These are phyloP conservation scores for Ophiothrix spiculata DNA, from an alignment of 35 echinoderm and acorn worm species.

Conservation along the genomic window DNA sequence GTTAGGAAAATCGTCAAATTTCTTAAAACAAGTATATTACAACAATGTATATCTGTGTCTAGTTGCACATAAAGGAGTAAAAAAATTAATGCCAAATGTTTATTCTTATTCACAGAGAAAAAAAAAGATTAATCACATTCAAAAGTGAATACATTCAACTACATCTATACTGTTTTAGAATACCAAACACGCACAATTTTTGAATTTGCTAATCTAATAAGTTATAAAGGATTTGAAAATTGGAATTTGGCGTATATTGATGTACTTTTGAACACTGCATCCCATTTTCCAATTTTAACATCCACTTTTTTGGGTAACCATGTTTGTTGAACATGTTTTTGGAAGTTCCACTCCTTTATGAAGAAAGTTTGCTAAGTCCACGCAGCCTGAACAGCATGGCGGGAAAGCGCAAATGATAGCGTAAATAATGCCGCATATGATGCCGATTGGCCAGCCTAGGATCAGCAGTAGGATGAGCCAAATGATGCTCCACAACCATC, in stretches of 20 bases:
- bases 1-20: no score
- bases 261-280: not conserved
- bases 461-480: slow-evolving; percentile 81
- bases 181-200: not conserved
- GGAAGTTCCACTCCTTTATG: slow-evolving; percentile 88
- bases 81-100: no score
- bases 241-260: not conserved
- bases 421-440: slow-evolving; percentile 84
- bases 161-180: no score
- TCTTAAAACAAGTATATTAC: no score
- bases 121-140: not conserved
- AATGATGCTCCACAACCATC: slow-evolving; percentile 98
- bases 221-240: not conserved
- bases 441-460: slow-evolving; percentile 91
- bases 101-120: no score
- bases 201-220: not conserved
- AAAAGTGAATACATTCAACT: not conserved
- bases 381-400: slow-evolving; percentile 80
- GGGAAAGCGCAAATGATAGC: slow-evolving; percentile 94
- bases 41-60: no score
- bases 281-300: slow-evolving; percentile 41
- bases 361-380: slow-evolving; percentile 85
- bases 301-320: slow-evolving; percentile 86
- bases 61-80: no score
- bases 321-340: slow-evolving; percentile 78